Percentiles rank a stretch among this genome's conserved stretches.
These are phyloP conservation scores for Cryptotermes secundus DNA, from an alignment of 1,140 invertebrate genomes.

Conservation along the genomic window DNA sequence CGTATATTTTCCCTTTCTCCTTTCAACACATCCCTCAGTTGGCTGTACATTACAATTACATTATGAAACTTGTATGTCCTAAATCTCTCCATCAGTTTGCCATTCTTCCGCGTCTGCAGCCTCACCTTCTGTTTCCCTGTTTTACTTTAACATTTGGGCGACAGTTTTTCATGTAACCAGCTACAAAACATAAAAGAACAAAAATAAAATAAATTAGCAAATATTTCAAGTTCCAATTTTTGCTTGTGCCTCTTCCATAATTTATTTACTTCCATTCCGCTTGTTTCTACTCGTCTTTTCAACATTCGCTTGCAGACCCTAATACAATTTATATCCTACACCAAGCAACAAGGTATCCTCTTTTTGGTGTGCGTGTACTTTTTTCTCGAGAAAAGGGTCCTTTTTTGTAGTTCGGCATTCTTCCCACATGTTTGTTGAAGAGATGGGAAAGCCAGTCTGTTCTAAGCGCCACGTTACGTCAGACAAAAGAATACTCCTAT, in stretches of 20 bases:
- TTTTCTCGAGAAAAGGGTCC: neutral
- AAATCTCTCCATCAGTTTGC: too few relatives aligned
- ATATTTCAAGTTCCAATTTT: neutral
- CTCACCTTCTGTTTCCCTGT: too few relatives aligned
- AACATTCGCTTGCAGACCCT: neutral
- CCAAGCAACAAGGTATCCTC: neutral
- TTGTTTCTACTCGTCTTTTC: neutral
- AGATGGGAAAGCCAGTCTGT: too few relatives aligned
- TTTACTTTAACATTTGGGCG: neutral
- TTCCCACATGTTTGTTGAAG: too few relatives aligned
- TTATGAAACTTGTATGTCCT: too few relatives aligned
- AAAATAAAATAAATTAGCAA: neutral
- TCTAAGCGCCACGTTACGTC: too few relatives aligned
- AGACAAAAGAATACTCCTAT: too few relatives aligned
- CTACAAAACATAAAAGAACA: neutral
- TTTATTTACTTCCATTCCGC: neutral
- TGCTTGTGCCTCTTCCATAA: neutral
- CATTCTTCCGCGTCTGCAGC: too few relatives aligned
- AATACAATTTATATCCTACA: neutral
- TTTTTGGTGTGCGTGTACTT: neutral
- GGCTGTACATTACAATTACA: too few relatives aligned
- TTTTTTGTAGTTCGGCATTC: too few relatives aligned
- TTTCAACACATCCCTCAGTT: too few relatives aligned
- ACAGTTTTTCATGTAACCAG: neutral
- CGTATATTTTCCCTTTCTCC: too few relatives aligned